Percentiles rank a stretch among this genome's conserved stretches.
Evolutionary conservation across 2,113 vertebrate genomes (phyloP).

Genomic region (Artemisiospiza belli): DNA sequence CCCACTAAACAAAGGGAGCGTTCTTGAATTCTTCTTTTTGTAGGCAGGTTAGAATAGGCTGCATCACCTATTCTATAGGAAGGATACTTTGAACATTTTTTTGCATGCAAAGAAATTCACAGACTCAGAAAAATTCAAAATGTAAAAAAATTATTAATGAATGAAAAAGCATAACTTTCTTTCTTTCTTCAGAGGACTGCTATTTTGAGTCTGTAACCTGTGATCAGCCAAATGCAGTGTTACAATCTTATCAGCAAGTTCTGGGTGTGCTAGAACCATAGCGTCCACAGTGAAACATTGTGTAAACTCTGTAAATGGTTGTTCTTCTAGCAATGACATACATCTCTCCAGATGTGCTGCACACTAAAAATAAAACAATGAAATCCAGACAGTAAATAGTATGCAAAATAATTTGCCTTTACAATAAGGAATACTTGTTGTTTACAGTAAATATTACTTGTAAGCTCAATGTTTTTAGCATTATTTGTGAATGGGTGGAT

Average conservation of each 20-base stretch:
- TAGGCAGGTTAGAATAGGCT: neutral
- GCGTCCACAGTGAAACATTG: neutral
- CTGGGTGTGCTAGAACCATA: neutral
- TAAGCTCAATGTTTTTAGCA: neutral
- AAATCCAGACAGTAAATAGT: conserved; percentile 11
- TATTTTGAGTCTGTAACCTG: neutral
- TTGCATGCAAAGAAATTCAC: neutral
- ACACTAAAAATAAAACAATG: neutral
- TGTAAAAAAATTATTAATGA: neutral
- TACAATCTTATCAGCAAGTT: neutral
- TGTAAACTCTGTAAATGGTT: conserved; percentile 10
- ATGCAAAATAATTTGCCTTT: neutral
- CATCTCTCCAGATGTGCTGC: neutral
- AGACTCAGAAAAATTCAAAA: neutral
- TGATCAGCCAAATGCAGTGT: neutral
- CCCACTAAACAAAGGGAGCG: neutral
- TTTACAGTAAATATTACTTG: neutral
- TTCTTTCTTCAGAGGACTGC: neutral
- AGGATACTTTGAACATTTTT: neutral
- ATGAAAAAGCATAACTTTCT: neutral
- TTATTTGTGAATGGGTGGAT: neutral
- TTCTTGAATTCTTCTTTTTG: neutral
- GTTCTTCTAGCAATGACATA: neutral
- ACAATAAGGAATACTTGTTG: neutral
- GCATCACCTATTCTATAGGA: neutral